Base-by-base conservation (phyloP, 2,888 invertebrate genomes). In the Cantharis lateralis region DNA sequence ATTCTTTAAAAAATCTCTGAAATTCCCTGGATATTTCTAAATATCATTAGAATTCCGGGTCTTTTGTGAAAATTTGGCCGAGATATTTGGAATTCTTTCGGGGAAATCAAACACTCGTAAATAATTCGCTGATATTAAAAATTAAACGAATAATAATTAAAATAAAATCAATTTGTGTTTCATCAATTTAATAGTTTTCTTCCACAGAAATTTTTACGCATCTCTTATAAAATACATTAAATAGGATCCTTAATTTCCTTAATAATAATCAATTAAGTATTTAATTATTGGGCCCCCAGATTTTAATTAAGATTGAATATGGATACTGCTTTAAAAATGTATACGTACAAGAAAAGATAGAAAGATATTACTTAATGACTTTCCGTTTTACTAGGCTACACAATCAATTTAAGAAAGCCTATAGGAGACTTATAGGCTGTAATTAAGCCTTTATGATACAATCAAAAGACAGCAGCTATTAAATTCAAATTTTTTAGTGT, bases 391-490 rank as follows among this genome's bases (percentile, higher is more conserved):
- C 70, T 74, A 20, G 66, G 69, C 68, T 28, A 62, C 32, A 73
- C 62, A 75, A 70, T 70, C 18, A 69, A 62, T 75, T 75, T 71
- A 62, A 66, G 70, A 70, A 74, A 74, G 48, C 62, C 74, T 24
- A 68, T 26, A 70, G 64, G 15, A 66, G 24, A 72, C 76, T 72
- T 72, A 68, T 72, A 70, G 73, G 70, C 73, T 76, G 76, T 72
- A 76, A 76, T 76, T 76, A 76, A 70, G 72, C 70, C 72, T 73
- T 76, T 76, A 71, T 71, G 74, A 74, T 74, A 74, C 70, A 61
- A 74, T 74, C 74, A 70, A 64, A 62, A 69, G 76, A 72, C 72
- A 72, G 72, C 62, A 76, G 69, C 72, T 71, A 76, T 76, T 76
- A 76, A 76, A 76, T 71, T 76, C 48, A 64, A 64, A 64, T 64